Evolutionary conservation across 2,888 invertebrate genomes (phyloP).

Genomic region (Netelia virgata): DNA sequence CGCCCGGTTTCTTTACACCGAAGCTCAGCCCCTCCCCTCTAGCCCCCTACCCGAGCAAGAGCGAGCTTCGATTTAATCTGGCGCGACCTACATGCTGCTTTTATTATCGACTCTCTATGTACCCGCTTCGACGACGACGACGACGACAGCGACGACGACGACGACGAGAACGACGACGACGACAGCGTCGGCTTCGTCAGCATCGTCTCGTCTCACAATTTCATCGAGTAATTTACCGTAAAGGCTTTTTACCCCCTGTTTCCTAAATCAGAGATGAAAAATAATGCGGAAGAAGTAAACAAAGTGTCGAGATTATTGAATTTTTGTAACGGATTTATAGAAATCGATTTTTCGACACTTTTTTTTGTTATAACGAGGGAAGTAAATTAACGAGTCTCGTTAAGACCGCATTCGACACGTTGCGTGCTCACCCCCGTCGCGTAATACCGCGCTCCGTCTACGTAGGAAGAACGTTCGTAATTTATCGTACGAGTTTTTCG

Average conservation of each 20-base stretch:
- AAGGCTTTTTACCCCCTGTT: too few species aligned
- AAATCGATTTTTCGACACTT: too few species aligned
- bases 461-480: not conserved
- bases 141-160: not conserved
- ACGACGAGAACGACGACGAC: not conserved
- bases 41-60: constrained; percentile 25
- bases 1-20: constrained; percentile 15
- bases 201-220: constrained; percentile 10
- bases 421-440: too few species aligned
- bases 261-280: too few species aligned
- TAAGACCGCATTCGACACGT: too few species aligned
- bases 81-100: constrained; percentile 68
- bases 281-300: too few species aligned
- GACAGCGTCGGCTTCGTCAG: constrained; percentile 35
- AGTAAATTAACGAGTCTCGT: too few species aligned
- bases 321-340: too few species aligned
- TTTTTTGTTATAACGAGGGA: too few species aligned
- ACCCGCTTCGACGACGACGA: constrained; percentile 23
- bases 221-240: too few species aligned
- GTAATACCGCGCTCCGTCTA: too few species aligned
- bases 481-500: constrained; percentile 50
- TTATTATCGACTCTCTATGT: constrained; percentile 60
- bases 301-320: too few species aligned
- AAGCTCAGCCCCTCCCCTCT: constrained; percentile 42
- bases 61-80: constrained; percentile 67